Evolutionary conservation across 2,113 vertebrate species (phyloP).

Genomic region (Chrysochloris asiatica): DNA sequence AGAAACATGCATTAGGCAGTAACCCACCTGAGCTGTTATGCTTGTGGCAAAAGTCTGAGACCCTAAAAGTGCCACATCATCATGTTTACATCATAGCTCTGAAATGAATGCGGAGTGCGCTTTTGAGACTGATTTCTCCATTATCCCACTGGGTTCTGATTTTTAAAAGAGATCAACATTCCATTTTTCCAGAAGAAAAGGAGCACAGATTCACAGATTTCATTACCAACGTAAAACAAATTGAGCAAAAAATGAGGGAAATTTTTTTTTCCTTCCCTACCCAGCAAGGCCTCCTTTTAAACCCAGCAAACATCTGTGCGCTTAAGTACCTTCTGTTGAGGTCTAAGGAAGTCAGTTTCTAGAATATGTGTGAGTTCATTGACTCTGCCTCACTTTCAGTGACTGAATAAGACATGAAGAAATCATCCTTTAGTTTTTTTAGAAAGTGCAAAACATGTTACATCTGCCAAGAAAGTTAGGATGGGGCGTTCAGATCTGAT

Average conservation of each 20-base stretch:
- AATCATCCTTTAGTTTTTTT: slow-evolving; percentile 69
- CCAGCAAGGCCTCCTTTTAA: slow-evolving; percentile 72
- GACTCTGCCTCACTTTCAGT: slow-evolving; percentile 71
- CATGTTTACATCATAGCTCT: slow-evolving; percentile 46
- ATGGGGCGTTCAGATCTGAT: slow-evolving; percentile 61
- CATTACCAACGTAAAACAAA: slow-evolving; percentile 78
- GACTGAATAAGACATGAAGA: slow-evolving; percentile 67
- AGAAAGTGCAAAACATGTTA: slow-evolving; percentile 60
- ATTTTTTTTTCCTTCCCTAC: slow-evolving; percentile 33
- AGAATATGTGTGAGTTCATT: slow-evolving; percentile 67
- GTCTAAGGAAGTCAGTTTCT: slow-evolving; percentile 73
- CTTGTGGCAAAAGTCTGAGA: slow-evolving; percentile 67
- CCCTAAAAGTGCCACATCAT: slow-evolving; percentile 58
- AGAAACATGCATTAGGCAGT: slow-evolving; percentile 57
- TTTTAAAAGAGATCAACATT: slow-evolving; percentile 82
- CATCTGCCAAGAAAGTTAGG: slow-evolving; percentile 72
- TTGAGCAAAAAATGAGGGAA: slow-evolving; percentile 77
- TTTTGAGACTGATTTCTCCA: slow-evolving; percentile 77
- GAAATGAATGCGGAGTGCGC: slow-evolving; percentile 61
- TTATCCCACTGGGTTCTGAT: slow-evolving; percentile 51
- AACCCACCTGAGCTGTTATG: slow-evolving; percentile 70
- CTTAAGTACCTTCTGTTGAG: slow-evolving; percentile 78
- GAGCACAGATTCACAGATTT: slow-evolving; percentile 79
- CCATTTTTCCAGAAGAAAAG: slow-evolving; percentile 78
- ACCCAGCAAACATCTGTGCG: slow-evolving; percentile 58